Base-by-base conservation (phyloP, 2,888 invertebrate species). In the Thereva unica region DNA sequence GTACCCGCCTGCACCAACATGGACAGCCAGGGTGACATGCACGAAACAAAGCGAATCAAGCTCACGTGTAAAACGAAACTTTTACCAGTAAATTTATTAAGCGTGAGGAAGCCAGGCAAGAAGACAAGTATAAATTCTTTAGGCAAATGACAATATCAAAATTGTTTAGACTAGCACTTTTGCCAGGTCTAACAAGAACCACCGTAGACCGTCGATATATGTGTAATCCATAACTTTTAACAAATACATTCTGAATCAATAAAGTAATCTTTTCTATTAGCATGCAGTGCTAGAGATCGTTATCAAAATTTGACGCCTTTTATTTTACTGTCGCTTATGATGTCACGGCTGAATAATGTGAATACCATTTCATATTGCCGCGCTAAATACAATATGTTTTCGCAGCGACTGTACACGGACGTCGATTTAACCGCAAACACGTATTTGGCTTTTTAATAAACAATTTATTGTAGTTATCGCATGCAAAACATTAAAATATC, bases 281-380 rank as follows among this genome's bases (percentile, higher is more conserved):
- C 71, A 71, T 67, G 70, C 68, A 67, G 66, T 66, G 66, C 59
- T 61, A 66, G 68, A 66, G 71, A 71, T 71, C 64, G 63, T 71
- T 71, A 71, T 71, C 71, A 68, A 66, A 66, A 56, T 71, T 71
- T 70, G 71, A 69, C 70, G 71, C 71, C 71, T 70, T 71, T 71
- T 68, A 50, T 63, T 67, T 66, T 55, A 63, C 41, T 45, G 44
- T 55, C 42, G 50, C 47, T 55, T 59, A 68, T 68, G 68, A 68
- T 68, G 68, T 68, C 68, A 68, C 66, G 66, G 55, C 61, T 56
- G 57, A 67, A 23, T 23, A 23, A 67, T 56, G 56, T 50, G 56
- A 50, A 49, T 50, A 50, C 61, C 49, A 50, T 61, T 61, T 23
- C 61, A 61, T 50, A 61, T 53, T 61, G 61, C 50, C 61, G 61